phyloP scores from a whole-genome alignment of 2,888 invertebrate species.

The Melanostoma scalare region DNA sequence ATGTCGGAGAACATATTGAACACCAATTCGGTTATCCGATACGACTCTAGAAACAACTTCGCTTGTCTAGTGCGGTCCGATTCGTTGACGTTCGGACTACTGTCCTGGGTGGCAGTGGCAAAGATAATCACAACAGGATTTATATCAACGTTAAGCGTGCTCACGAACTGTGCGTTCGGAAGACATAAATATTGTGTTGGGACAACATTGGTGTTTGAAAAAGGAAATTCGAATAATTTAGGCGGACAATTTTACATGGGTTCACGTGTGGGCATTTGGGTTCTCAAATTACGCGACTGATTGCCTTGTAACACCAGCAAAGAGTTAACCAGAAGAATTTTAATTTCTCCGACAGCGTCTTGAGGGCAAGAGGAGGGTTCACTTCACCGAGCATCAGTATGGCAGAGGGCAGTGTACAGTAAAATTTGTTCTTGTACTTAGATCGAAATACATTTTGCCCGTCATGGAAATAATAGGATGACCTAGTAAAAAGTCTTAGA shows the following conservation, averaged over 20 bases:
- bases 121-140: constrained; percentile 45
- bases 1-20: constrained; percentile 66
- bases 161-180: constrained; percentile 33
- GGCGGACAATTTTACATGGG: neutral
- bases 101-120: constrained; percentile 38
- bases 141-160: constrained; percentile 17
- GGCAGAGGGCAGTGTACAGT: too few relatives aligned
- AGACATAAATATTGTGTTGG: constrained; percentile 28
- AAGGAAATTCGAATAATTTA: constrained; percentile 12
- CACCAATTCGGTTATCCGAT: constrained; percentile 71
- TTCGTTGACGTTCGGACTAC: constrained; percentile 46
- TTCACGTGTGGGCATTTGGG: neutral
- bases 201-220: constrained; percentile 4
- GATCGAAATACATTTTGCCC: too few relatives aligned
- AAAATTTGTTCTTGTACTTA: too few relatives aligned
- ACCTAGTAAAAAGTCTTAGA: too few relatives aligned
- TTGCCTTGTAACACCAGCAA: too few relatives aligned
- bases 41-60: constrained; percentile 34
- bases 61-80: constrained; percentile 44
- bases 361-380: too few relatives aligned
- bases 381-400: too few relatives aligned
- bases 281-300: too few relatives aligned
- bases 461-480: too few relatives aligned
- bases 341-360: too few relatives aligned
- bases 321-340: too few relatives aligned